Evolutionary conservation across 2,113 vertebrate species (phyloP).

Genomic region (Rallus limicola): DNA sequence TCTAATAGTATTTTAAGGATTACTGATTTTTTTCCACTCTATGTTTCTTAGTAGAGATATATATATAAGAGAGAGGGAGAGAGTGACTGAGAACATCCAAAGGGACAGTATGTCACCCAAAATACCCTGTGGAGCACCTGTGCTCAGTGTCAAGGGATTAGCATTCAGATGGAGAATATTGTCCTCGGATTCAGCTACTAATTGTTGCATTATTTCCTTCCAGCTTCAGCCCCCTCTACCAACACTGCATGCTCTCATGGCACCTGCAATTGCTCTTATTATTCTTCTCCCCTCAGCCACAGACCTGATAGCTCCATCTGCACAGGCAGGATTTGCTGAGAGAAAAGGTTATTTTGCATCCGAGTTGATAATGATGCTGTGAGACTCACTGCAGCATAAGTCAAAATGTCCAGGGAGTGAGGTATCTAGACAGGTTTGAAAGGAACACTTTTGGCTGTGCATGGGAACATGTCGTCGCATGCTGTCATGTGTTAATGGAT

Average conservation of each 20-base stretch:
- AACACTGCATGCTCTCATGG: too few species aligned
- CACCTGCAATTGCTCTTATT: accelerated
- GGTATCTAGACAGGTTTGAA: not conserved
- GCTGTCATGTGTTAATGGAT: not conserved
- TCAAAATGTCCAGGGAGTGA: not conserved
- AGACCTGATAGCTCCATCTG: not conserved
- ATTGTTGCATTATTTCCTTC: not conserved
- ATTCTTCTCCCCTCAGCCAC: not conserved
- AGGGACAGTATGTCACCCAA: not conserved
- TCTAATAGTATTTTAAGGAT: not conserved
- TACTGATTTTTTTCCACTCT: not conserved
- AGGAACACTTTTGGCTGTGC: not conserved
- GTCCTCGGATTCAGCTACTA: not conserved
- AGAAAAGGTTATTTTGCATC: not conserved
- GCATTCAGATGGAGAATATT: not conserved
- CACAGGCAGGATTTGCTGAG: not conserved
- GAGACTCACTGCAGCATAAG: not conserved
- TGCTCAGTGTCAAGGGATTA: accelerated
- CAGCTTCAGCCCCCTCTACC: not conserved
- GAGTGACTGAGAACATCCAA: not conserved
- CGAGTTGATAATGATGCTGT: not conserved
- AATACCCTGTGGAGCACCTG: not conserved
- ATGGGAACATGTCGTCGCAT: not conserved
- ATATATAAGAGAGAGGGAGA: not conserved
- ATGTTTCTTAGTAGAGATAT: not conserved